These are phyloP conservation scores for Erpornis zantholeuca DNA, from an alignment of 2,113 vertebrate species.

Conservation along the genomic window DNA sequence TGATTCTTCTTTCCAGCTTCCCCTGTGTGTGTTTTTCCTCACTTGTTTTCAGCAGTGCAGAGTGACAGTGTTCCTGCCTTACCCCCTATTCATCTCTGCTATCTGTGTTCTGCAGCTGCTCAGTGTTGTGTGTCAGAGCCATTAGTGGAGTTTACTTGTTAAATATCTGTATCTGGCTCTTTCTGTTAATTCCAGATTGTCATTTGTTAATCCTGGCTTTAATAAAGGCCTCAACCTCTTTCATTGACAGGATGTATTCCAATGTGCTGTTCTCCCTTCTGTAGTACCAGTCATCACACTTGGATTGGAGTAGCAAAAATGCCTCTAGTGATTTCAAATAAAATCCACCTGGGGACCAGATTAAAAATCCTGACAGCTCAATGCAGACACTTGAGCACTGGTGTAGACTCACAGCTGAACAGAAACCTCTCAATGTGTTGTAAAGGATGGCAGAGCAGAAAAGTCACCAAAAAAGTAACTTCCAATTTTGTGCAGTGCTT, in stretches of 20 bases:
- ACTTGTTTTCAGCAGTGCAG: background rate
- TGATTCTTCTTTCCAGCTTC: background rate
- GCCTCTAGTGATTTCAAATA: background rate
- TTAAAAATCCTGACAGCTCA: background rate
- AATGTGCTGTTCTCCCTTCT: background rate
- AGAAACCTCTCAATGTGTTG: background rate
- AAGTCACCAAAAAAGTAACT: background rate
- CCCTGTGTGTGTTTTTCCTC: background rate
- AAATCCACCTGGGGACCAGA: background rate
- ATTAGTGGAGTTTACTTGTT: background rate
- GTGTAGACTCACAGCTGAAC: background rate
- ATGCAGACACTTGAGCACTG: background rate
- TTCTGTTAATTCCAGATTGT: background rate
- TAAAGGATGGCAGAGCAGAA: background rate
- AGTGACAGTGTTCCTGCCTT: background rate
- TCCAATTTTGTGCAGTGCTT: background rate
- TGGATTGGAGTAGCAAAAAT: background rate
- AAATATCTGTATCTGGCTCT: background rate
- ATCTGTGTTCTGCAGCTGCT: slow-evolving; percentile 21
- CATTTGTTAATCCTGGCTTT: background rate
- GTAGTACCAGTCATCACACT: background rate
- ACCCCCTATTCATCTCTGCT: background rate
- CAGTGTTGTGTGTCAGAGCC: background rate
- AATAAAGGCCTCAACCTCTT: background rate
- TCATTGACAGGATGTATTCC: background rate